phyloP scores from a whole-genome alignment of 1,140 invertebrate species.

The Stegodyphus mimosarum region DNA sequence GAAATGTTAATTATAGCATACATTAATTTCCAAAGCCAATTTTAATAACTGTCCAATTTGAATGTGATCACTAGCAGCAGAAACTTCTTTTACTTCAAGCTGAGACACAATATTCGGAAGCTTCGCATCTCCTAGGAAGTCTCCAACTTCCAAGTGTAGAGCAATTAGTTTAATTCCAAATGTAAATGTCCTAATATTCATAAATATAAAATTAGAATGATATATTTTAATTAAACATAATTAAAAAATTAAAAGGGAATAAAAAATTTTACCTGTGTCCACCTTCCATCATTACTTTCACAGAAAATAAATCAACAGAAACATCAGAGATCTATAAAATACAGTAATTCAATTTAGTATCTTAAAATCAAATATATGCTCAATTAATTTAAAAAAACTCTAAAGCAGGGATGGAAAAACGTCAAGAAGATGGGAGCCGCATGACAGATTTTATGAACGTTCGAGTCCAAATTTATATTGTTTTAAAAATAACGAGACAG shows the following conservation, averaged over 20 bases:
- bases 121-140: slow-evolving; percentile 10
- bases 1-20: not conserved
- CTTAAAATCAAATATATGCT: too few relatives aligned
- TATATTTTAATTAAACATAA: too few relatives aligned
- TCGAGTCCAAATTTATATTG: too few relatives aligned
- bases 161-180: slow-evolving; percentile 43
- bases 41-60: slow-evolving; percentile 48
- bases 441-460: too few relatives aligned
- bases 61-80: slow-evolving; percentile 50
- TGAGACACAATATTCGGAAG: slow-evolving; percentile 10
- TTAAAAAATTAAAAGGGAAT: not conserved
- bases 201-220: not conserved
- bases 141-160: slow-evolving; percentile 15
- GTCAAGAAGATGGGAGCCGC: too few relatives aligned
- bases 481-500: too few relatives aligned
- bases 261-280: slow-evolving; percentile 41
- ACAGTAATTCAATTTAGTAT: too few relatives aligned
- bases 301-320: slow-evolving; percentile 43
- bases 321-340: slow-evolving; percentile 27
- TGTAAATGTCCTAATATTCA: slow-evolving; percentile 37
- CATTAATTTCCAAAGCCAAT: slow-evolving; percentile 17
- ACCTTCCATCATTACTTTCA: slow-evolving; percentile 59
- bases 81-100: slow-evolving; percentile 42
- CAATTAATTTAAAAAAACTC: too few relatives aligned
- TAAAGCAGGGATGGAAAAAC: too few relatives aligned